A percentile compares a stretch with the other conserved stretches of the same genome.
phyloP scores from a whole-genome alignment of 1,140 invertebrate genomes.

The Tenebrio molitor region DNA sequence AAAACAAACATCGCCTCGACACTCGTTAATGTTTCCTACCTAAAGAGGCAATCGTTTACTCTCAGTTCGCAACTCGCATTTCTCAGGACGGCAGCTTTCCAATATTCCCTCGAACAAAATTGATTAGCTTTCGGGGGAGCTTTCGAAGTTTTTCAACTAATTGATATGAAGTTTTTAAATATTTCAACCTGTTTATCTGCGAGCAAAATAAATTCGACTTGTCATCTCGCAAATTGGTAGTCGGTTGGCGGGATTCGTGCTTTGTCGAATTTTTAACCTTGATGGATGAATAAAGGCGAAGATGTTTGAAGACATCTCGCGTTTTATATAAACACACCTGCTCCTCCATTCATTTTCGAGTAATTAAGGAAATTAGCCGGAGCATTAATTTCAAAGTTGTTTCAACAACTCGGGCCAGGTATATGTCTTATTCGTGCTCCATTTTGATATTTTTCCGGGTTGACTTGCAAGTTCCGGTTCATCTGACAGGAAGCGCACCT shows the following conservation, averaged over 20 bases:
- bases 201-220: not conserved
- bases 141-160: constrained; percentile 36
- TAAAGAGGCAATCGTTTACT: constrained; percentile 21
- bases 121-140: constrained; percentile 23
- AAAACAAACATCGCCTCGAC: constrained; percentile 27
- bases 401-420: constrained; percentile 6
- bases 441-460: no score
- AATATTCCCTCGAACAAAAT: constrained; percentile 29
- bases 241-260: not conserved
- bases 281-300: not conserved
- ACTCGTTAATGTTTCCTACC: constrained; percentile 26
- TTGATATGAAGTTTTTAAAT: constrained; percentile 41
- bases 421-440: constrained; percentile 7
- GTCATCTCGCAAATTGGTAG: constrained; percentile 17
- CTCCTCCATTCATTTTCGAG: constrained; percentile 20
- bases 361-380: constrained; percentile 19
- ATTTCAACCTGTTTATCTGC: constrained; percentile 35
- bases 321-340: constrained; percentile 11
- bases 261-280: not conserved
- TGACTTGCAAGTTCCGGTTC: no score
- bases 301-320: not conserved
- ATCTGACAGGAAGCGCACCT: no score
- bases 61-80: constrained; percentile 20
- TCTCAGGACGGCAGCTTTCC: constrained; percentile 25
- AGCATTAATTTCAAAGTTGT: constrained; percentile 27